Evolutionary conservation across 2,888 invertebrate genomes (phyloP).

Genomic region (Carcina quercana): DNA sequence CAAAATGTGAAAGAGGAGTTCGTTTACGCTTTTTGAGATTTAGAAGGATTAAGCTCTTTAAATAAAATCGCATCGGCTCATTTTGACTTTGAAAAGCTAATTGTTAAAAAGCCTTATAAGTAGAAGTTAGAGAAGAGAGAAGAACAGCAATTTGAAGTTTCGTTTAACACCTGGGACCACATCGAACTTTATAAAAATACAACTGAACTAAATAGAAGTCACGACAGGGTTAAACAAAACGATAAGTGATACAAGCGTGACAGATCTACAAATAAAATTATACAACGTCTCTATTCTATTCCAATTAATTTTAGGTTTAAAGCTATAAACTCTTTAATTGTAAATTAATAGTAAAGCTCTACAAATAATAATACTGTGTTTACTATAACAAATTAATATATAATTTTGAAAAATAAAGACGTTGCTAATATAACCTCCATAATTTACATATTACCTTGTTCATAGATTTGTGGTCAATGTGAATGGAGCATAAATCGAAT

Average conservation of each 20-base stretch:
- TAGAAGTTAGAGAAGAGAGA: slow-evolving; percentile 46
- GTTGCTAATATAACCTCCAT: slow-evolving; percentile 46
- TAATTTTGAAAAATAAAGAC: slow-evolving; percentile 36
- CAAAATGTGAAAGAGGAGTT: slow-evolving; percentile 12
- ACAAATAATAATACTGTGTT: slow-evolving; percentile 2
- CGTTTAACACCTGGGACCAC: slow-evolving; percentile 67
- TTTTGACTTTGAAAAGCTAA: slow-evolving; percentile 37
- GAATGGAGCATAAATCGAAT: slow-evolving; percentile 7
- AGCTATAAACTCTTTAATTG: neutral
- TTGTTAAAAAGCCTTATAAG: slow-evolving; percentile 42
- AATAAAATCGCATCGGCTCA: slow-evolving; percentile 13
- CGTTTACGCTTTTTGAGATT: slow-evolving; percentile 13
- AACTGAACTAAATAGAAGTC: slow-evolving; percentile 27
- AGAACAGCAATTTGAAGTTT: slow-evolving; percentile 63
- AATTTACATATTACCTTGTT: slow-evolving; percentile 47
- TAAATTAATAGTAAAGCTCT: slow-evolving; percentile 2
- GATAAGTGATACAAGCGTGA: slow-evolving; percentile 58
- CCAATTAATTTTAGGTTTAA: no score
- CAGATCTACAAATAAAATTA: slow-evolving; percentile 31
- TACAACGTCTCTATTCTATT: slow-evolving; percentile 43
- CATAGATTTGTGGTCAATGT: slow-evolving; percentile 47
- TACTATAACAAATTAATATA: slow-evolving; percentile 10
- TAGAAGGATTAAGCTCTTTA: slow-evolving; percentile 24
- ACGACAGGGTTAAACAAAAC: slow-evolving; percentile 68
- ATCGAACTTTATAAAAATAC: slow-evolving; percentile 22